Conservation (phyloP, 2,797 vertebrate species). For the Sylvilagus floridanus region DNA sequence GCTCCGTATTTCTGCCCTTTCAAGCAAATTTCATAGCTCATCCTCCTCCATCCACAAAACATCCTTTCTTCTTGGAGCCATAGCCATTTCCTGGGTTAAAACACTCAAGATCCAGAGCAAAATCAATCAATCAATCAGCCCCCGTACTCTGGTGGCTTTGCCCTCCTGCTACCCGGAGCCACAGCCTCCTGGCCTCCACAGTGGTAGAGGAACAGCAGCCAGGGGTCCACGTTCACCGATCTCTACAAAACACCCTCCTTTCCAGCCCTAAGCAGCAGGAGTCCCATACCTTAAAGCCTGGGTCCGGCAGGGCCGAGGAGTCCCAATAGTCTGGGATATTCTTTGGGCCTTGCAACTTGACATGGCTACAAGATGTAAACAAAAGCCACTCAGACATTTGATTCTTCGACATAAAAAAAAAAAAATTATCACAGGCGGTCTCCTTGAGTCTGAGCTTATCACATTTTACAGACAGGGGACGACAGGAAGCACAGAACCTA, state of each 20-base stretch:
- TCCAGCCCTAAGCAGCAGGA: neutral
- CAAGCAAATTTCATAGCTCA: neutral
- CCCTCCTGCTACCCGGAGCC: neutral
- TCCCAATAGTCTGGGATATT: conserved; percentile 93
- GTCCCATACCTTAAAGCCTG: conserved; percentile 91
- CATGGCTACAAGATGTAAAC: conserved; percentile 78
- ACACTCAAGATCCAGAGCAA: neutral
- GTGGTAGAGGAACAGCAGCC: neutral
- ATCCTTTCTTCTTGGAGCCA: neutral
- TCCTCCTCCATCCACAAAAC: neutral
- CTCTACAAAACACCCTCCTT: neutral
- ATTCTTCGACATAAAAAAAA: neutral
- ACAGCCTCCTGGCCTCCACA: neutral
- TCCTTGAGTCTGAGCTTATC: neutral
- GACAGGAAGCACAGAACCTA: neutral
- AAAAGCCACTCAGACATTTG: conserved; percentile 46
- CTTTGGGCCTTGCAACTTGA: conserved; percentile 74
- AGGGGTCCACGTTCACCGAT: neutral
- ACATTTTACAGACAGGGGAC: neutral
- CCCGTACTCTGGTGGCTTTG: neutral
- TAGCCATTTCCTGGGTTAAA: neutral
- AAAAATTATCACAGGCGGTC: neutral
- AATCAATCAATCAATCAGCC: neutral
- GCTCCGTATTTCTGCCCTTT: neutral
- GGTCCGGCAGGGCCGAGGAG: conserved; percentile 88